Evolutionary conservation across 2,797 vertebrate species (phyloP).

Genomic region (Sebastes taczanowskii): DNA sequence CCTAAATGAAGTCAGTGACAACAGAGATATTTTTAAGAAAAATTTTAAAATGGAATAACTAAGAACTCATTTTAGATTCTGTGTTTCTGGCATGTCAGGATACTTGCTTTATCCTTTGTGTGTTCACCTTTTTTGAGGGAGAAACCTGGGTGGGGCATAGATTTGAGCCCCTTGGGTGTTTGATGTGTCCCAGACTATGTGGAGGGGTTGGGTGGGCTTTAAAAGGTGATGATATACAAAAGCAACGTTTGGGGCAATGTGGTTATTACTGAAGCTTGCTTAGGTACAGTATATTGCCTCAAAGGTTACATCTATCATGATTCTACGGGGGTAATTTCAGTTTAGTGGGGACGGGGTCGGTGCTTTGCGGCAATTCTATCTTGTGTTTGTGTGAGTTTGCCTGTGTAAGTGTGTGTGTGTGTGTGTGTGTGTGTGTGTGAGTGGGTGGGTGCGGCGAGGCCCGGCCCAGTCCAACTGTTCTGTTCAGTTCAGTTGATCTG

Average conservation of each 20-base stretch:
- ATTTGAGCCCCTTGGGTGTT: constrained; percentile 39
- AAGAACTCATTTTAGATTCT: constrained; percentile 70
- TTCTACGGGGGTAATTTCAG: constrained; percentile 42
- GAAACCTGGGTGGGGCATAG: constrained; percentile 15
- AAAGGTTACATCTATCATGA: constrained; percentile 35
- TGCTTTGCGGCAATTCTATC: constrained; percentile 72
- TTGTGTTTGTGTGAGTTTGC: constrained; percentile 55
- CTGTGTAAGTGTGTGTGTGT: constrained; percentile 17
- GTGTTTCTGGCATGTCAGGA: constrained; percentile 74
- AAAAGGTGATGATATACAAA: constrained; percentile 38
- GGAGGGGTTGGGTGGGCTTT: constrained; percentile 42
- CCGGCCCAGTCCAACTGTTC: constrained; percentile 77
- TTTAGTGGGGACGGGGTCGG: constrained; percentile 63
- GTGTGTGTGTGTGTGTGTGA: neutral
- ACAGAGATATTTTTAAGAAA: constrained; percentile 75
- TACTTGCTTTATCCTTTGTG: constrained; percentile 70
- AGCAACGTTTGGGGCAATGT: constrained; percentile 51
- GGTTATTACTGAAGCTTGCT: neutral
- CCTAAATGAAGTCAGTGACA: constrained; percentile 57
- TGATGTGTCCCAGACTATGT: constrained; percentile 39
- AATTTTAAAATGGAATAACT: constrained; percentile 67
- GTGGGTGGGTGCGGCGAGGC: constrained; percentile 67
- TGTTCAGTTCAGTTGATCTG: constrained; percentile 79
- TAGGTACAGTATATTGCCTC: constrained; percentile 32
- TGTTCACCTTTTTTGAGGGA: constrained; percentile 73